These are phyloP conservation scores for Cyclura pinguis DNA, from an alignment of 2,797 vertebrate species.

Conservation along the genomic window DNA sequence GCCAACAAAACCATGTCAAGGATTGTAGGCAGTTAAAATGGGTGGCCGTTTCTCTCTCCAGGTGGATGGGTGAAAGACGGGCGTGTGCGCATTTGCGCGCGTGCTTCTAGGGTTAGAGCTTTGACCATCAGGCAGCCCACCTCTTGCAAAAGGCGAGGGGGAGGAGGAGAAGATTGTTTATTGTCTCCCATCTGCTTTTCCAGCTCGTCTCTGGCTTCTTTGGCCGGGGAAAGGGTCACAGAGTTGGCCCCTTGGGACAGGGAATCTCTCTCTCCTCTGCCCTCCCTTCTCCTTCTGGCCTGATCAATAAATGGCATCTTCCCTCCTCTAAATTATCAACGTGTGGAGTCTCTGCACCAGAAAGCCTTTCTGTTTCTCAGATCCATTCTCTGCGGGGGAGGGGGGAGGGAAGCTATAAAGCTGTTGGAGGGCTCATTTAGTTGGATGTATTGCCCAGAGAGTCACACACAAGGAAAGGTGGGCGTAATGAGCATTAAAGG, in stretches of 20 bases:
- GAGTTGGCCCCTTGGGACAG: neutral
- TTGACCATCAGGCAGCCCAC: neutral
- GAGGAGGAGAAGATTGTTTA: neutral
- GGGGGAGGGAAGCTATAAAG: neutral
- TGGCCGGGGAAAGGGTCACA: neutral
- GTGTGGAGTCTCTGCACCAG: neutral
- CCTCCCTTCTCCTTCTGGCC: neutral
- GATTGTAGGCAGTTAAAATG: too few relatives aligned
- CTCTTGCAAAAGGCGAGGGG: neutral
- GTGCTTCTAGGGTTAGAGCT: neutral
- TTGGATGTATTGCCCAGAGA: neutral
- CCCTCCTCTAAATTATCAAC: neutral
- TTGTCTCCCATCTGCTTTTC: constrained; percentile 20
- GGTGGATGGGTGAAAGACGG: neutral
- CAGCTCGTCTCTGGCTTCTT: neutral
- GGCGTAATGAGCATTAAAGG: neutral
- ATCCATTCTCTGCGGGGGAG: neutral
- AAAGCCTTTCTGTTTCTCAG: neutral
- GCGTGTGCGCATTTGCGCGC: neutral
- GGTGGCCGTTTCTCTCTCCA: neutral
- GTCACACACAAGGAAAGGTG: neutral
- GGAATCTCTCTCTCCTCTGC: neutral
- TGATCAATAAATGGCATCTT: neutral
- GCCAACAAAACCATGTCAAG: too few relatives aligned
- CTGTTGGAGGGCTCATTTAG: constrained; percentile 6